Percentiles rank a stretch among this genome's conserved stretches.
phyloP scores from a whole-genome alignment of 2,888 invertebrate species.

The Volucella inanis region DNA sequence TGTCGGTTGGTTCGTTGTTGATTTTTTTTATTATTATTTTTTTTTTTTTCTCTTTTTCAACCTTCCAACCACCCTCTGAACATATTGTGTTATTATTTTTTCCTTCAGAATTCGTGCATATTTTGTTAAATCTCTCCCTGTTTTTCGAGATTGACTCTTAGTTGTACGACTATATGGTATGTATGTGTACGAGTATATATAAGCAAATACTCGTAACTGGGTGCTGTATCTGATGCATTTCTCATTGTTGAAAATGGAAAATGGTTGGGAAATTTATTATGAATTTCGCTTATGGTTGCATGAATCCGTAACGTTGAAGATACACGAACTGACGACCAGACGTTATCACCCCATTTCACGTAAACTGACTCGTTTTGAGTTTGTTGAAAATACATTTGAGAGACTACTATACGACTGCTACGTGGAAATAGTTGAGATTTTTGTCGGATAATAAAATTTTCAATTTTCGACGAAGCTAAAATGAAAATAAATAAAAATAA shows the following conservation, averaged over 20 bases:
- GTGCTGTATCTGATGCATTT: constrained; percentile 50
- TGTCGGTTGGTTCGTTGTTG: constrained; percentile 5
- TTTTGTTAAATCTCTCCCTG: constrained; percentile 10
- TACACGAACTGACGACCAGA: constrained; percentile 17
- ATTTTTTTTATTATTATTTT: constrained; percentile 24
- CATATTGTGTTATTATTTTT: constrained; percentile 42
- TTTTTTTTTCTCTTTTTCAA: constrained; percentile 5
- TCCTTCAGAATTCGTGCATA: constrained; percentile 42
- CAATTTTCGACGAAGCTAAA: constrained; percentile 49
- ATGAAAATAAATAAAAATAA: constrained; percentile 5
- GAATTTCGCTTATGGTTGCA: constrained; percentile 69
- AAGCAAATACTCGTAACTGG: neutral
- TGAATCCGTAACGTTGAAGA: constrained; percentile 30
- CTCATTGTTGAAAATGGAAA: constrained; percentile 34
- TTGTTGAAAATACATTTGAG: constrained; percentile 51
- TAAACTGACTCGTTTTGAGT: constrained; percentile 51
- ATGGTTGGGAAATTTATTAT: constrained; percentile 55
- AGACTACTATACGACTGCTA: neutral
- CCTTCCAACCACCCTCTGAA: too few species aligned
- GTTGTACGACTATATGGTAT: constrained; percentile 1
- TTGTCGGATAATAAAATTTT: constrained; percentile 60
- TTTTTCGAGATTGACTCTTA: neutral
- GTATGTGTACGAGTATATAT: neutral
- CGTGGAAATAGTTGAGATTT: constrained; percentile 54
- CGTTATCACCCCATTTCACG: constrained; percentile 43